Percentiles rank a stretch among this genome's conserved stretches.
phyloP scores from a whole-genome alignment of 2,797 vertebrate genomes.

The Psittacula echo region DNA sequence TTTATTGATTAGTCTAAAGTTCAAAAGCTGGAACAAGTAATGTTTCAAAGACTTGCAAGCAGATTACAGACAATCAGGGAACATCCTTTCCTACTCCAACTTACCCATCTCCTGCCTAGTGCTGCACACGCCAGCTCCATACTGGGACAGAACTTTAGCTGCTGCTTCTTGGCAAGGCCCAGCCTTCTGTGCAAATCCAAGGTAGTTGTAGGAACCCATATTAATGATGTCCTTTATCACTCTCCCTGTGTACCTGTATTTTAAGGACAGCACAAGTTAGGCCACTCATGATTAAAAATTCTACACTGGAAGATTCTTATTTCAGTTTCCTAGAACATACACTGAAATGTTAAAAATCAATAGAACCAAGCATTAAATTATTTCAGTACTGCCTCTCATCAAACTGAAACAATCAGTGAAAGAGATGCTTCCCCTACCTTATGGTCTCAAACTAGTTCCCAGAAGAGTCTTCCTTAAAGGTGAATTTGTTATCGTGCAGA shows the following conservation, averaged over 20 bases:
- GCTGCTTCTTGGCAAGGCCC: conserved; percentile 88
- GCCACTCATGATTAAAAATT: not conserved
- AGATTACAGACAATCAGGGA: not conserved
- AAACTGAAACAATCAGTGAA: not conserved
- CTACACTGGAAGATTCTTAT: not conserved
- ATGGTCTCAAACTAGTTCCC: not conserved
- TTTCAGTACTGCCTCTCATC: not conserved
- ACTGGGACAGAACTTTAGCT: conserved; percentile 80
- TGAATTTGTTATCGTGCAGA: not conserved
- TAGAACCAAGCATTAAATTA: not conserved
- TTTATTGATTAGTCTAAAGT: not conserved
- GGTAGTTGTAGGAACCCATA: conserved; percentile 98
- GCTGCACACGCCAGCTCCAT: conserved; percentile 91
- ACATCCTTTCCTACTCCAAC: not conserved
- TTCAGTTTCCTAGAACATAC: not conserved
- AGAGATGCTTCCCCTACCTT: not conserved
- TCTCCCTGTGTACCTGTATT: conserved; percentile 88
- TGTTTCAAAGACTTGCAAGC: not conserved
- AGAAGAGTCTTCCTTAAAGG: not conserved
- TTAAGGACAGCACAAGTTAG: conserved; percentile 57
- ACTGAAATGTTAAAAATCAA: not conserved
- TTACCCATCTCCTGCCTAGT: conserved; percentile 93
- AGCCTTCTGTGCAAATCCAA: conserved; percentile 91
- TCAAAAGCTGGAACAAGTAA: not conserved
- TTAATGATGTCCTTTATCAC: conserved; percentile 93